These are phyloP conservation scores for Zaprionus ghesquierei DNA, from an alignment of 1,140 invertebrate genomes.

Conservation along the genomic window DNA sequence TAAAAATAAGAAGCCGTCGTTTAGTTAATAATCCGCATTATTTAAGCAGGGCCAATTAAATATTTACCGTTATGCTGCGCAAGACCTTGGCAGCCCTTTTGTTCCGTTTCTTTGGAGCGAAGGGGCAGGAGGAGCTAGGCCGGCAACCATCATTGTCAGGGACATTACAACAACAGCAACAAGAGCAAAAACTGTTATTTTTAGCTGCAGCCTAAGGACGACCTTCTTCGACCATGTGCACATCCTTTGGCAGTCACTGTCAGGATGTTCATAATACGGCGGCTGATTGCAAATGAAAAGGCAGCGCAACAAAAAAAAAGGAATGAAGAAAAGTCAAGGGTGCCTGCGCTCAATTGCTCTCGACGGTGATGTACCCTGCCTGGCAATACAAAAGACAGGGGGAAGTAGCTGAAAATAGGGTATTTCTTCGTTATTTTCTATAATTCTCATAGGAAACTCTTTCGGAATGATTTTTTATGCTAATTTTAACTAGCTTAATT, in stretches of 20 bases:
- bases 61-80: background rate
- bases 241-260: conserved; percentile 41
- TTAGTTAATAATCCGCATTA: background rate
- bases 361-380: background rate
- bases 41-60: background rate
- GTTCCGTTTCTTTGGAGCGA: background rate
- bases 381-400: background rate
- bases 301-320: background rate
- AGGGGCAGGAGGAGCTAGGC: background rate
- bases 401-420: background rate
- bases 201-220: conserved; percentile 31
- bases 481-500: background rate
- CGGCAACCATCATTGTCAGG: conserved; percentile 40
- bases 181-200: conserved; percentile 42
- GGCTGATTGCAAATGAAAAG: conserved; percentile 53
- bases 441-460: background rate
- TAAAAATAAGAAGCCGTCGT: background rate
- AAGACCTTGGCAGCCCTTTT: background rate
- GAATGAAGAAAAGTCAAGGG: too few species aligned
- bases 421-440: background rate
- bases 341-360: background rate
- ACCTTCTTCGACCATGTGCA: conserved; percentile 40
- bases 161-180: conserved; percentile 19
- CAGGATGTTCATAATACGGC: conserved; percentile 36
- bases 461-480: background rate